Conservation (phyloP, 2,113 vertebrate species). For the Crocuta crocuta region DNA sequence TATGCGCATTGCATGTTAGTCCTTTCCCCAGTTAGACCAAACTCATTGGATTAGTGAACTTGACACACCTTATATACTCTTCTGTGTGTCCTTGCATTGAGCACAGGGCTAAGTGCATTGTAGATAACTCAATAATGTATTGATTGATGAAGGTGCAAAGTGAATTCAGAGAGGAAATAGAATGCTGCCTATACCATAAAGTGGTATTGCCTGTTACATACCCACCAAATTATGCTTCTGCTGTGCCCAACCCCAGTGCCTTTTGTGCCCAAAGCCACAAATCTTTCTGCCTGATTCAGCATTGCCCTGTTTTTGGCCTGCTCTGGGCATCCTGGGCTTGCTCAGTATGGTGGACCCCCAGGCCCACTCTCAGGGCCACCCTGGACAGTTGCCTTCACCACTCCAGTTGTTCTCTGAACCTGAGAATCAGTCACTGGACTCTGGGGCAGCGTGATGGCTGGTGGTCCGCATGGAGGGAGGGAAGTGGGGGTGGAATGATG, state of each 20-base stretch:
- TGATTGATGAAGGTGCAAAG: background rate
- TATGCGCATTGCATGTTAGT: too few species aligned
- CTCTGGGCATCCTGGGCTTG: background rate
- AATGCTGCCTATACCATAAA: background rate
- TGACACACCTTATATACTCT: background rate
- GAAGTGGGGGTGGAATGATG: fast-evolving
- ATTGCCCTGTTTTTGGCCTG: background rate
- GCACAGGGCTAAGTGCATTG: background rate
- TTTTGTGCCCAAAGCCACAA: background rate
- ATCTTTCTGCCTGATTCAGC: background rate
- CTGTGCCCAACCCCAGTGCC: background rate
- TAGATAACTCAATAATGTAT: background rate
- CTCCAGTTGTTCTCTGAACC: background rate
- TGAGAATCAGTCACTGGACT: background rate
- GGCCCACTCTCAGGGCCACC: background rate
- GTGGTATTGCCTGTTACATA: background rate
- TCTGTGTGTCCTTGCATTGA: background rate
- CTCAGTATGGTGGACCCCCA: background rate
- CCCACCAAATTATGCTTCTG: background rate
- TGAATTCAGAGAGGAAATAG: background rate
- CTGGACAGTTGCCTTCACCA: background rate
- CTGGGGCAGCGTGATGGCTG: background rate
- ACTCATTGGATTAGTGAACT: background rate
- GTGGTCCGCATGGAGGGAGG: background rate
- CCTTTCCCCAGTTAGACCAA: background rate